These are phyloP conservation scores for Stenchaetothrips biformis DNA, from an alignment of 2,888 invertebrate species.

Conservation along the genomic window DNA sequence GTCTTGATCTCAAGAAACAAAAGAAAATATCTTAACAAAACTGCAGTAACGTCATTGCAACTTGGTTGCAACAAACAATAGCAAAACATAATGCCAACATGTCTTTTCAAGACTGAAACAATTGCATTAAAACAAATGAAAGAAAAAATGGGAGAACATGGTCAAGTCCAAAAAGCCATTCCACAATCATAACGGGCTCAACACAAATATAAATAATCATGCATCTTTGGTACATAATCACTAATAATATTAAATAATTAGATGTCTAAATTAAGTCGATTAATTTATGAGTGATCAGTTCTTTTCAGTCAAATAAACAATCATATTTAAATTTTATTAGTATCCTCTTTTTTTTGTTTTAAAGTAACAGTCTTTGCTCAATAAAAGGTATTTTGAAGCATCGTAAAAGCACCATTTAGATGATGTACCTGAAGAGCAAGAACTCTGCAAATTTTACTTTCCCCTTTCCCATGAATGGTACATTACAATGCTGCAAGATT, in stretches of 20 bases:
- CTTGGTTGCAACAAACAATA: no score
- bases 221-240: slow-evolving; percentile 25
- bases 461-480: not conserved
- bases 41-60: not conserved
- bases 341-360: slow-evolving; percentile 12
- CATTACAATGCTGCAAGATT: not conserved
- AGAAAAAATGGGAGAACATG: slow-evolving; percentile 3
- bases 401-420: slow-evolving; percentile 3
- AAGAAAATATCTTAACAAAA: slow-evolving; percentile 6
- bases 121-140: not conserved
- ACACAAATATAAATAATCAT: slow-evolving; percentile 25
- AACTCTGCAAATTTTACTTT: not conserved
- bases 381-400: slow-evolving; percentile 11
- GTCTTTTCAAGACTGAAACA: slow-evolving; percentile 11
- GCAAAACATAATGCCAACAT: slow-evolving; percentile 9
- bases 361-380: slow-evolving; percentile 7
- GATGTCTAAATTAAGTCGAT: slow-evolving; percentile 24
- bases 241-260: slow-evolving; percentile 23
- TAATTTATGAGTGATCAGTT: slow-evolving; percentile 22
- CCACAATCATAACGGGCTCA: slow-evolving; percentile 13
- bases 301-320: slow-evolving; percentile 25
- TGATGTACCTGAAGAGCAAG: slow-evolving; percentile 12
- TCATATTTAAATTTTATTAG: slow-evolving; percentile 8
- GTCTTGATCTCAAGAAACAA: slow-evolving; percentile 12
- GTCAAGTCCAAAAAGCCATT: slow-evolving; percentile 24